Evolutionary conservation across 2,113 vertebrate species (phyloP), one percentile per base, ranked within the genome.

Genomic region (Spilogale gracilis): DNA sequence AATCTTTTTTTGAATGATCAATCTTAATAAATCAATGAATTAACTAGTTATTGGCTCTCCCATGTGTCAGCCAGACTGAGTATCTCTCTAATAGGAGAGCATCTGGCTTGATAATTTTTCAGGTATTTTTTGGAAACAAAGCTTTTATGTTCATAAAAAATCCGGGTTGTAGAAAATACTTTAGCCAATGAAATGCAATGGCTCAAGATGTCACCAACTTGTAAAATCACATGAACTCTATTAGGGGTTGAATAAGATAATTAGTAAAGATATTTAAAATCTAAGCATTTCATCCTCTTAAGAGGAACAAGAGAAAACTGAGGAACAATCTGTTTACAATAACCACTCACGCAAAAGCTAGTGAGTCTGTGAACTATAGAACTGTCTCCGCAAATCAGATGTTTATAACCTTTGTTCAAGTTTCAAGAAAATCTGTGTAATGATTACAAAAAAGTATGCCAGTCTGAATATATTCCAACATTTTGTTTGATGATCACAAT

Each of bases 361-460:
- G 30, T 5, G 14, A 9, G 54, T 27, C 84, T 93, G 50, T 38
- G 69, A 95, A 69, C 54, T 86, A 30, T 2, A 74, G 74, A 73
- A 95, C 43, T 76, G 11, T 67, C 63, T 89, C 17, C 25, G 20
- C 27, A 88, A 84, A 65, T 61, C 32, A 48, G 25, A 79, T 71
- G 32, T 85, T 89, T 91, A 52, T 69, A 83, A 65, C 4, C n/a
- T 89, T 43, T 83, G 61, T n/a, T 52, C 48, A 90, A 50, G 11
- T 67, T 92, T 94, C 50, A 95, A 50, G n/a, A 74, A 82, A 94
- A 81, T 54, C 32, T 95, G 16, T 83, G 38, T 52, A 94, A 97
- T 32, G 30, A n/a, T 89, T 93, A 60, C 13, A 82, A 67, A 78
- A 88, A 54, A 89, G 30, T 14, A 48, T n/a, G n/a, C 6, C 60